Conservation (phyloP, 2,888 invertebrate species). For the Machimus rusticus region DNA sequence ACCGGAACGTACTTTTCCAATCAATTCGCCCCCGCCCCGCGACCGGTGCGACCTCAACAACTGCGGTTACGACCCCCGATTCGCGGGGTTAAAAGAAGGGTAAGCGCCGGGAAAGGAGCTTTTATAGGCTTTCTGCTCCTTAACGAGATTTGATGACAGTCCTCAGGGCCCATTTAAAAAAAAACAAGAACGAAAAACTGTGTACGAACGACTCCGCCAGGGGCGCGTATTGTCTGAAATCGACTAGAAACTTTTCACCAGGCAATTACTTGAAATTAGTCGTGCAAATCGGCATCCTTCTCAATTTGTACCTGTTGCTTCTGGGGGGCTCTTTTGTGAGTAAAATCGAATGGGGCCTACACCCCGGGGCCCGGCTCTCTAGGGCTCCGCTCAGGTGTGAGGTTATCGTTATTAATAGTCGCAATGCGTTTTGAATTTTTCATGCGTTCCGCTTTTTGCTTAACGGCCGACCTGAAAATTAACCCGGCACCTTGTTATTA, state of each 20-base stretch:
- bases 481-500: not conserved
- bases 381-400: not conserved
- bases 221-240: not conserved
- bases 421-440: not conserved
- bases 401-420: not conserved
- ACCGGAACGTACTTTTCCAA: not conserved
- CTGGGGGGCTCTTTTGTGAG: not conserved
- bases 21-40: not conserved
- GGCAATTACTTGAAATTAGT: not conserved
- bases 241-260: not conserved
- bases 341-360: not conserved
- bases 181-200: not conserved
- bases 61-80: not conserved
- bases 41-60: not conserved
- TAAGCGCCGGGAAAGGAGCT: not conserved
- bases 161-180: not conserved
- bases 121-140: not conserved
- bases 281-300: not conserved
- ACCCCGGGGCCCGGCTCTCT: not conserved
- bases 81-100: not conserved
- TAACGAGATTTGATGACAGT: slow-evolving; percentile 11
- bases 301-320: not conserved
- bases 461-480: not conserved
- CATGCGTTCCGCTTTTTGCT: not conserved
- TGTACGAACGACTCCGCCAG: not conserved